A percentile compares a stretch with the other conserved stretches of the same genome.
phyloP scores from a whole-genome alignment of 1,140 invertebrate species.

The Ceratoteleas bidentatus region DNA sequence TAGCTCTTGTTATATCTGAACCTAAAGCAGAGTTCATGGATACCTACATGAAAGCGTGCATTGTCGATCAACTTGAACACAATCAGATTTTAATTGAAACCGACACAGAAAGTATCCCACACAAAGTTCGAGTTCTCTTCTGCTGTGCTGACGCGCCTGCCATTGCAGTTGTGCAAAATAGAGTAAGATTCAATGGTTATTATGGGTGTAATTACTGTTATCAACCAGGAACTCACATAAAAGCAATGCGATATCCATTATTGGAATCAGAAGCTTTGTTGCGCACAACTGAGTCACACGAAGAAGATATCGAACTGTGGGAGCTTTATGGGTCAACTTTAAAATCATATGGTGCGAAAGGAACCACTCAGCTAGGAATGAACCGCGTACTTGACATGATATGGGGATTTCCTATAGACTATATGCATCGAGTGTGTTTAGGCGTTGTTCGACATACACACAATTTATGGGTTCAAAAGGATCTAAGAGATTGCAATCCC shows the following conservation, averaged over 20 bases:
- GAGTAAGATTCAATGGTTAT: conserved; percentile 20
- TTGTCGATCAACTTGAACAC: conserved; percentile 25
- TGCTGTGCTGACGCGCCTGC: conserved; percentile 32
- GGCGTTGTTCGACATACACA: conserved; percentile 15
- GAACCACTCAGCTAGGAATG: conserved; percentile 11
- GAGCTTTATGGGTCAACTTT: conserved; percentile 1
- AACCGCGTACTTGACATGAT: conserved; percentile 23
- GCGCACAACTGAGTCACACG: conserved; percentile 39
- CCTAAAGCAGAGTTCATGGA: conserved; percentile 22
- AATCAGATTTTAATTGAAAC: conserved; percentile 12
- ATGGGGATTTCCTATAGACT: conserved; percentile 44
- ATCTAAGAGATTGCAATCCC: too few relatives aligned
- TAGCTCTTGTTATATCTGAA: conserved; percentile 29
- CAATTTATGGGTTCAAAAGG: conserved; percentile 21
- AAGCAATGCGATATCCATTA: conserved; percentile 33
- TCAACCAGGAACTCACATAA: conserved; percentile 3
- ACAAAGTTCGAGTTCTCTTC: conserved; percentile 8
- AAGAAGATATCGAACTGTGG: conserved; percentile 8
- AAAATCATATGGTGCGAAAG: conserved; percentile 23
- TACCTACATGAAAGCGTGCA: conserved; percentile 22
- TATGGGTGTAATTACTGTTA: conserved; percentile 39
- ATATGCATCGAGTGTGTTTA: conserved; percentile 32
- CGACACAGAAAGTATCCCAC: conserved; percentile 9
- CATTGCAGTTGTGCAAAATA: conserved; percentile 10
- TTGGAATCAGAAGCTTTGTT: neutral